These are phyloP conservation scores for Rhaphigaster nebulosa DNA, from an alignment of 2,888 invertebrate species.

Conservation along the genomic window DNA sequence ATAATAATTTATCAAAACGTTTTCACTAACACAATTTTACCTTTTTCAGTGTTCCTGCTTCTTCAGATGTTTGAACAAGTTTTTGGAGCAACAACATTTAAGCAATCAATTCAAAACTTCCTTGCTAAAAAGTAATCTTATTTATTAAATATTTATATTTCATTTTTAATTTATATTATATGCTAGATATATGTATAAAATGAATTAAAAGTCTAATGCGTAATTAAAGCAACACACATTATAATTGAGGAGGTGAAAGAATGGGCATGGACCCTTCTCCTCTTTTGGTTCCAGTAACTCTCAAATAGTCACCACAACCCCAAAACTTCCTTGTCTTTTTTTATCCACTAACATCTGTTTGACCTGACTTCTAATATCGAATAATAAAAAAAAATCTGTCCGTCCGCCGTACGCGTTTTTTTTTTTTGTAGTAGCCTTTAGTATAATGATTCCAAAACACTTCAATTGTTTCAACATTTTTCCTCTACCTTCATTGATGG, in stretches of 20 bases:
- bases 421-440: too few relatives aligned
- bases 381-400: too few relatives aligned
- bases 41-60: slow-evolving; percentile 61
- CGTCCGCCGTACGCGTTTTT: too few relatives aligned
- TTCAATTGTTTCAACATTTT: too few relatives aligned
- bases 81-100: slow-evolving; percentile 82
- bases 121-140: slow-evolving; percentile 74
- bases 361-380: background rate
- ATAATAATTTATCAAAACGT: too few relatives aligned
- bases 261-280: background rate
- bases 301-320: background rate
- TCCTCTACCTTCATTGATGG: too few relatives aligned
- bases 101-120: slow-evolving; percentile 79
- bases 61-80: slow-evolving; percentile 93
- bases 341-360: background rate
- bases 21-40: background rate
- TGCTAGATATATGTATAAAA: background rate
- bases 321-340: background rate
- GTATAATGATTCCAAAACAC: too few relatives aligned
- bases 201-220: background rate
- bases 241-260: background rate
- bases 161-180: slow-evolving; percentile 12
- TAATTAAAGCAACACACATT: background rate
- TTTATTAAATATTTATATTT: slow-evolving; percentile 51
- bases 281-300: background rate